Evolutionary conservation across 2,888 invertebrate species (phyloP).

Genomic region (Heteromyza rotundicornis): DNA sequence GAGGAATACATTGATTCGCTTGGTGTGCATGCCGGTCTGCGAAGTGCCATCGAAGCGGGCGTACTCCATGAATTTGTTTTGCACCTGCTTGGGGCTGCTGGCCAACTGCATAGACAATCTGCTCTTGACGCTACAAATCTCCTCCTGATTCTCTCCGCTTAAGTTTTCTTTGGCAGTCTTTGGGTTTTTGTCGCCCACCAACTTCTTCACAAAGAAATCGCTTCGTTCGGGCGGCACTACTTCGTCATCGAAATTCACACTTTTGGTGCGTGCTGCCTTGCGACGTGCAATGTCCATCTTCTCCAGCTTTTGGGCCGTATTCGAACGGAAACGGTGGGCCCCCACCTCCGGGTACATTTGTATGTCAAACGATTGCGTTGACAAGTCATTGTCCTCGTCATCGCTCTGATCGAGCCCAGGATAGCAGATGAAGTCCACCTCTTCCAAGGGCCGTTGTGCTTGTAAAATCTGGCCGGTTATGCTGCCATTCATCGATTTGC

Average conservation of each 20-base stretch:
- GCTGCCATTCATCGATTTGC: slow-evolving; percentile 22
- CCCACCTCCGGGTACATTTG: slow-evolving; percentile 72
- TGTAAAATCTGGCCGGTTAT: slow-evolving; percentile 30
- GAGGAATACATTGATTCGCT: slow-evolving; percentile 88
- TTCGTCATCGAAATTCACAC: slow-evolving; percentile 56
- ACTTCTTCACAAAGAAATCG: slow-evolving; percentile 51
- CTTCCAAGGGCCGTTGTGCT: slow-evolving; percentile 49
- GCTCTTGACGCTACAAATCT: slow-evolving; percentile 63
- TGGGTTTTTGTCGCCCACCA: slow-evolving; percentile 21
- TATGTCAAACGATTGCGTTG: slow-evolving; percentile 79
- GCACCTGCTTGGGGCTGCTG: slow-evolving; percentile 76
- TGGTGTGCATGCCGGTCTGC: slow-evolving; percentile 78
- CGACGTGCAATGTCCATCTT: slow-evolving; percentile 86
- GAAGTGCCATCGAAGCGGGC: slow-evolving; percentile 91
- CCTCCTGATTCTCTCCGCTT: neutral
- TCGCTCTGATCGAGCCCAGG: slow-evolving; percentile 81
- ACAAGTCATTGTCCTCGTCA: slow-evolving; percentile 73
- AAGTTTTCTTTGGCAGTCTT: neutral
- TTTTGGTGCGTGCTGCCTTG: slow-evolving; percentile 76
- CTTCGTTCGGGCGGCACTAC: slow-evolving; percentile 44
- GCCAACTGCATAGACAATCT: slow-evolving; percentile 77
- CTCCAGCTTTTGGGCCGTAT: slow-evolving; percentile 87
- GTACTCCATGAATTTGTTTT: slow-evolving; percentile 88
- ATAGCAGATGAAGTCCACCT: slow-evolving; percentile 69
- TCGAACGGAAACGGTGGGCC: slow-evolving; percentile 76